Evolutionary conservation across 2,888 invertebrate species (phyloP).

Genomic region (Aphodius granarius): DNA sequence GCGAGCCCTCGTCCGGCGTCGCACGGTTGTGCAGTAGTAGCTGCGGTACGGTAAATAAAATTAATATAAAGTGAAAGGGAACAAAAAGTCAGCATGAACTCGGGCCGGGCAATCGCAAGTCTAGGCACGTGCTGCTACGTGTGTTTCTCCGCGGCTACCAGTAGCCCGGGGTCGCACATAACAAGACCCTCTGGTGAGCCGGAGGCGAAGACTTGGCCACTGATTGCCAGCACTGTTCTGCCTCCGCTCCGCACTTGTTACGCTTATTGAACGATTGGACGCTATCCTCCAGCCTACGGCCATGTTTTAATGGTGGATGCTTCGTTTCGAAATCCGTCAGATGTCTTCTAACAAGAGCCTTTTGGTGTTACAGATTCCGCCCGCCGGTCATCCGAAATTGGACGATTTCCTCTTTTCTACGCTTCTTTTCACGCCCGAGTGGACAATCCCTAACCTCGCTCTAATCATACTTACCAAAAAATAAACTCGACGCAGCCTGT

Average conservation of each 20-base stretch:
- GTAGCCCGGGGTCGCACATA: constrained; percentile 43
- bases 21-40: background rate
- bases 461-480: too few species aligned
- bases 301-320: constrained; percentile 47
- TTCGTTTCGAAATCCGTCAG: constrained; percentile 44
- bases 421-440: background rate
- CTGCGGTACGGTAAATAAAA: constrained; percentile 20
- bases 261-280: constrained; percentile 49
- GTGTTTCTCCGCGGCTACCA: constrained; percentile 42
- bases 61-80: constrained; percentile 36
- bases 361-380: constrained; percentile 34
- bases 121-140: constrained; percentile 46
- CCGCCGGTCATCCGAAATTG: constrained; percentile 22
- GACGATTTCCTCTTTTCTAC: constrained; percentile 15
- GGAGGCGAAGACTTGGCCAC: constrained; percentile 41
- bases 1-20: background rate
- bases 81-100: constrained; percentile 41
- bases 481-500: constrained; percentile 20
- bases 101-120: constrained; percentile 41
- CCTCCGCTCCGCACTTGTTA: constrained; percentile 35
- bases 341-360: constrained; percentile 40
- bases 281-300: constrained; percentile 40
- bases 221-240: constrained; percentile 38
- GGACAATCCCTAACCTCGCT: background rate
- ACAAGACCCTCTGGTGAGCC: constrained; percentile 44